Evolutionary conservation across 2,113 vertebrate species (phyloP).

Genomic region (Acanthisitta chloris): DNA sequence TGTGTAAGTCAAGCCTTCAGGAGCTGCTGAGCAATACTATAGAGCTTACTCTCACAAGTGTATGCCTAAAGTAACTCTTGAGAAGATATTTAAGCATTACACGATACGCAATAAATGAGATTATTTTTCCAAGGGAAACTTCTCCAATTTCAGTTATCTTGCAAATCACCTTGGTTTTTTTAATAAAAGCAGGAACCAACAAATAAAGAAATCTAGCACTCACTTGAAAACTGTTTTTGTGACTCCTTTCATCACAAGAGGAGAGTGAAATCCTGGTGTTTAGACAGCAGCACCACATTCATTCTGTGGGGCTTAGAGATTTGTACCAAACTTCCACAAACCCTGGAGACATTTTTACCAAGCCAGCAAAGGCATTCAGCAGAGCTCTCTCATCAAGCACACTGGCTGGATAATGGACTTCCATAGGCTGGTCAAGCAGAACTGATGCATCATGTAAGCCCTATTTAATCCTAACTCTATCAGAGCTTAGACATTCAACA

Average conservation of each 20-base stretch:
- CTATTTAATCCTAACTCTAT: neutral
- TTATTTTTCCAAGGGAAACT: neutral
- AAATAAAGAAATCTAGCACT: neutral
- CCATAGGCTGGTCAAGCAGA: neutral
- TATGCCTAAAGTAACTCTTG: neutral
- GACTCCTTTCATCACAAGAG: neutral
- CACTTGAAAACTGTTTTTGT: neutral
- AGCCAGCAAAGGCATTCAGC: neutral
- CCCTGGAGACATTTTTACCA: neutral
- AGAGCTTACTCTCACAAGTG: neutral
- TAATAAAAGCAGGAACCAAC: neutral
- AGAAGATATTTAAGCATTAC: neutral
- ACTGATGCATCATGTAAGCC: neutral
- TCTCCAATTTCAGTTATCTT: neutral
- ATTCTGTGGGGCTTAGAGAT: neutral
- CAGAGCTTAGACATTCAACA: neutral
- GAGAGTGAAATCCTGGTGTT: neutral
- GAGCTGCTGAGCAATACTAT: neutral
- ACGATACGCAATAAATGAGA: neutral
- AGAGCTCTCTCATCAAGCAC: neutral
- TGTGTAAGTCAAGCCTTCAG: neutral
- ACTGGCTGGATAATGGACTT: neutral
- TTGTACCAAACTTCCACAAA: neutral
- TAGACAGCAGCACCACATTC: neutral
- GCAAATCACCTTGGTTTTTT: neutral